Evolutionary conservation across 2,113 vertebrate genomes (phyloP).

Genomic region (Platysteira castanea): DNA sequence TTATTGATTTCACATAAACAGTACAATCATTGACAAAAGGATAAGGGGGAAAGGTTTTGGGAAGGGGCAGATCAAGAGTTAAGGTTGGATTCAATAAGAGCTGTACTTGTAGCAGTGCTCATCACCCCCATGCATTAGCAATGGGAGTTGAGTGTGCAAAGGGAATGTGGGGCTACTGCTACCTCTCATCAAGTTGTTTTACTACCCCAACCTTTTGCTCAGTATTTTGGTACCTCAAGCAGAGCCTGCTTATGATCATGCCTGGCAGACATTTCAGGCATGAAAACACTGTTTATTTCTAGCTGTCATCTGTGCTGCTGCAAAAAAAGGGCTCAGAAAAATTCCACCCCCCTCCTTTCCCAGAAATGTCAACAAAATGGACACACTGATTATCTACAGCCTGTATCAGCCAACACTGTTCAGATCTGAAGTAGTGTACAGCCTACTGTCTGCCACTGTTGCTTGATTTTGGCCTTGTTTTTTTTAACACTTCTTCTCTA

Average conservation of each 20-base stretch:
- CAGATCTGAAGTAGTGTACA: background rate
- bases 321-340: background rate
- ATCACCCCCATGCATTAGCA: background rate
- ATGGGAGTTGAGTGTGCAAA: background rate
- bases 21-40: background rate
- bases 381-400: slow-evolving; percentile 25
- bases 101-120: background rate
- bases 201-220: background rate
- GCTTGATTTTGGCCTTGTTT: background rate
- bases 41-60: background rate
- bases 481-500: background rate
- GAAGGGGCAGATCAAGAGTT: background rate
- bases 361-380: slow-evolving; percentile 11
- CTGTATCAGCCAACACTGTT: background rate
- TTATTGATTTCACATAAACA: background rate
- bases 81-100: background rate
- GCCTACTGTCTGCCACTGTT: background rate
- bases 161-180: background rate
- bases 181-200: background rate
- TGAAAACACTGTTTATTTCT: background rate
- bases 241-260: background rate
- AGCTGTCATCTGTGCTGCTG: background rate
- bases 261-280: background rate
- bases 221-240: background rate
- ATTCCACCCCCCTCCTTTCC: background rate